Evolutionary conservation across 2,113 vertebrate species (phyloP).

Genomic region (Ciconia stormi): DNA sequence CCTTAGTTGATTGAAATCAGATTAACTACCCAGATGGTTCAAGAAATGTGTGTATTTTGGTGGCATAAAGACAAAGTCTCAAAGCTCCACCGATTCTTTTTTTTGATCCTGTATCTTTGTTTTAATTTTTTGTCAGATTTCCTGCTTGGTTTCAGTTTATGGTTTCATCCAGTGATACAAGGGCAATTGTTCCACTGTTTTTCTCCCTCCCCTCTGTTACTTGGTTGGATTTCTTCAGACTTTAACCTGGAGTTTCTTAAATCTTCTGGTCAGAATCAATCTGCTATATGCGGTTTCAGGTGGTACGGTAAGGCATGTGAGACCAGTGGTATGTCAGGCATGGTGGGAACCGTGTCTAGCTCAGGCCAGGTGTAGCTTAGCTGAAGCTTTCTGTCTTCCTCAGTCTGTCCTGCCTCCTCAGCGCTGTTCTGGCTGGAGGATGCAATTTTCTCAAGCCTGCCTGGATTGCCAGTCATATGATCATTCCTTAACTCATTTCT

Average conservation of each 20-base stretch:
- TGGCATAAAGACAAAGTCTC: not conserved
- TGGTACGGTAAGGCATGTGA: not conserved
- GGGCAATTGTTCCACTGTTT: not conserved
- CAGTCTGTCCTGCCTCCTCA: not conserved
- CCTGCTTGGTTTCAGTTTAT: not conserved
- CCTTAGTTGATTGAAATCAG: not conserved
- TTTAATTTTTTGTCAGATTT: not conserved
- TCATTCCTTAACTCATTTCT: not conserved
- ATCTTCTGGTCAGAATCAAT: not conserved
- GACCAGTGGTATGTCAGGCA: not conserved
- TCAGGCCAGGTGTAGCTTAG: not conserved
- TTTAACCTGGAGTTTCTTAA: not conserved
- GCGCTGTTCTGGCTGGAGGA: not conserved
- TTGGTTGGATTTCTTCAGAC: not conserved
- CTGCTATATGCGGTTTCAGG: not conserved
- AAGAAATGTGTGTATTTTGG: not conserved
- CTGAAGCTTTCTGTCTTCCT: not conserved
- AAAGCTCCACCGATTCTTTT: not conserved
- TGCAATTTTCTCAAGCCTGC: not conserved
- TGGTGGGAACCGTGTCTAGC: not conserved
- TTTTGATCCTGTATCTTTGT: not conserved
- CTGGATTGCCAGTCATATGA: accelerated
- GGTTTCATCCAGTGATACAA: not conserved
- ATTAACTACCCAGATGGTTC: not conserved
- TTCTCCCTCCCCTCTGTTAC: not conserved